Evolutionary conservation across 2,797 vertebrate species (phyloP), one percentile per base, ranked within the genome.

Genomic region (Gila robusta): DNA sequence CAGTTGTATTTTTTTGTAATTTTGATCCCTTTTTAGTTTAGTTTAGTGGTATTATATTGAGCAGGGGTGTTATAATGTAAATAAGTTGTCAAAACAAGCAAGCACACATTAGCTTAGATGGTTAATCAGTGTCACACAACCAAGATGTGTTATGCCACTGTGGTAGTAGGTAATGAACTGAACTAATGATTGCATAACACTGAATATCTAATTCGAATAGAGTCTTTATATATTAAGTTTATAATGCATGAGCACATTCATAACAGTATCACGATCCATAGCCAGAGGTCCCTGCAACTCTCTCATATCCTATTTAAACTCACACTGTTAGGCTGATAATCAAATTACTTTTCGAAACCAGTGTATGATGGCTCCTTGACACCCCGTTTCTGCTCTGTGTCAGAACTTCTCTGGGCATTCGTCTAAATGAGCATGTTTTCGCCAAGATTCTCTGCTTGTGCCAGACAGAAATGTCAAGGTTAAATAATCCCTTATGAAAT

Each of bases 391-490:
- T 85, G 69, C 74, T 84, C 37, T 14, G 21, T 88, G 89, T 90
- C 86, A 88, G n/a, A 87, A 19, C 81, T 72, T 72, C 88, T 85
- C 16, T 14, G 80, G 79, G 89, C 37, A 69, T 59, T 9, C 62
- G 69, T 73, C 37, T 41, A 73, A 91, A 88, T 77, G 76, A 87
- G 88, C 72, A 69, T 23, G 78, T 87, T 52, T 14, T 82, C 49
- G 35, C 82, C 82, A 82, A 78, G 78, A 59, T 49, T 26, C 62
- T 72, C 26, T 59, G 80, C 77, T 66, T 85, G 67, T 86, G 71
- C 44, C 66, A 73, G 52, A 28, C 67, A 86, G 84, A 91, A 92
- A 92, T 92, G 91, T 89, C 91, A 92, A 91, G 87, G 89, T 91
- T 90, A 92, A 90, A 87, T 71, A 85, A 81, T 86, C 67, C 83